A percentile compares a stretch with the other conserved stretches of the same genome.
Conservation (phyloP, 2,113 vertebrate species). For the Tenrec ecaudatus region DNA sequence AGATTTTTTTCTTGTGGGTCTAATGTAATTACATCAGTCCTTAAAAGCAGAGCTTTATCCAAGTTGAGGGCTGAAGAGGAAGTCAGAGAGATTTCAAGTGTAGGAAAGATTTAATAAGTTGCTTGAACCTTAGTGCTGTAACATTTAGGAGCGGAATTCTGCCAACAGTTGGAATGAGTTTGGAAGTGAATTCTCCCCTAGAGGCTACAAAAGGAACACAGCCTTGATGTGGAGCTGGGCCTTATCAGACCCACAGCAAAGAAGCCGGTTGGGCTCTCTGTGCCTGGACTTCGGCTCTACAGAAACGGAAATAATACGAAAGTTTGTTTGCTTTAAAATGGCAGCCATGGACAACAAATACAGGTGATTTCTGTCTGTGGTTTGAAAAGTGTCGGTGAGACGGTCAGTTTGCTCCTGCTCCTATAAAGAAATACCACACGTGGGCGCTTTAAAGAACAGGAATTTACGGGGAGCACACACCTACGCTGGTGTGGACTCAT, state of each 20-base stretch:
- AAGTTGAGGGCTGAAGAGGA: background rate
- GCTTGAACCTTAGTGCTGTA: background rate
- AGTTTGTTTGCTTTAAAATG: background rate
- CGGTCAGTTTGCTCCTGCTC: too few species aligned
- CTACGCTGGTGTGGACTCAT: background rate
- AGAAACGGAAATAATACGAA: conserved; percentile 15
- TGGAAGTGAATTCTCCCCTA: background rate
- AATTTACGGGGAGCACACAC: background rate
- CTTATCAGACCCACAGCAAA: conserved; percentile 4
- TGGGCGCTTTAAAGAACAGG: background rate
- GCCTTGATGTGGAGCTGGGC: background rate
- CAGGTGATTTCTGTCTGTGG: background rate
- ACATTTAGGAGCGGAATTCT: background rate
- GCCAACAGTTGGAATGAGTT: background rate
- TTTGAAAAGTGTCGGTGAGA: background rate
- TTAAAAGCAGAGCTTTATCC: conserved; percentile 19
- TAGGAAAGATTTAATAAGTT: background rate
- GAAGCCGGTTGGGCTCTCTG: background rate
- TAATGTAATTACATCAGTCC: conserved; percentile 36
- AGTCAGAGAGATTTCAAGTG: background rate
- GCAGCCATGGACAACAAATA: background rate
- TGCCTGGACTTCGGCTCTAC: background rate
- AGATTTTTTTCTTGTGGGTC: conserved; percentile 36
- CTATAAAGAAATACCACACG: background rate
- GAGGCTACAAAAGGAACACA: background rate